phyloP scores from a whole-genome alignment of 2,888 invertebrate genomes.

The Dinocampus coccinellae region DNA sequence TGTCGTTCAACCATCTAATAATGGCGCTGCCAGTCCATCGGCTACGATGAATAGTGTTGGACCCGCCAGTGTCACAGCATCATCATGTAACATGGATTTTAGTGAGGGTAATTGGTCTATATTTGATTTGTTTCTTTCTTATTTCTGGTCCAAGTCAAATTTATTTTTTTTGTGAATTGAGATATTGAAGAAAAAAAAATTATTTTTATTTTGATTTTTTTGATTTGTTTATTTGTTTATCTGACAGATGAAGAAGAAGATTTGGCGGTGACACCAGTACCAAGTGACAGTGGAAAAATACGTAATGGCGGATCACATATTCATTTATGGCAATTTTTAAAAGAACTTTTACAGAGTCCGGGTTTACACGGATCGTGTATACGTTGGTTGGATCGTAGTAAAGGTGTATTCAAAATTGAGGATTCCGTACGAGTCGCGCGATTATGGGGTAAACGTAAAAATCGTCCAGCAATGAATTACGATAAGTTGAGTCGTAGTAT shows the following conservation, averaged over 20 bases:
- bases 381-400: constrained; percentile 94
- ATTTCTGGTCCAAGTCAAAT: constrained; percentile 6
- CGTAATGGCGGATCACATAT: constrained; percentile 85
- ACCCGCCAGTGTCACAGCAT: constrained; percentile 57
- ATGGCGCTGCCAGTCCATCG: constrained; percentile 57
- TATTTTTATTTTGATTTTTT: constrained; percentile 2
- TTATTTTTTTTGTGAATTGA: constrained; percentile 22
- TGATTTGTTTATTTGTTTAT: too few relatives aligned
- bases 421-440: constrained; percentile 97
- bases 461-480: constrained; percentile 99
- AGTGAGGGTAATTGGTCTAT: constrained; percentile 76
- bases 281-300: constrained; percentile 51
- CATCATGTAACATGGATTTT: constrained; percentile 73
- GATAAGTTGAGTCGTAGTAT: constrained; percentile 98
- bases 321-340: constrained; percentile 98
- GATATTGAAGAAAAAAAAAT: too few relatives aligned
- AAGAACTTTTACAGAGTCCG: constrained; percentile 91
- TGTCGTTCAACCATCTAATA: constrained; percentile 57
- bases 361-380: constrained; percentile 94
- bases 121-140: constrained; percentile 14
- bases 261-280: constrained; percentile 50
- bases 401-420: constrained; percentile 98
- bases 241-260: constrained; percentile 77
- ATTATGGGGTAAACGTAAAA: constrained; percentile 98
- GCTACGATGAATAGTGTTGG: constrained; percentile 54